Conservation (phyloP, 2,797 vertebrate species). For the Somateria mollissima region DNA sequence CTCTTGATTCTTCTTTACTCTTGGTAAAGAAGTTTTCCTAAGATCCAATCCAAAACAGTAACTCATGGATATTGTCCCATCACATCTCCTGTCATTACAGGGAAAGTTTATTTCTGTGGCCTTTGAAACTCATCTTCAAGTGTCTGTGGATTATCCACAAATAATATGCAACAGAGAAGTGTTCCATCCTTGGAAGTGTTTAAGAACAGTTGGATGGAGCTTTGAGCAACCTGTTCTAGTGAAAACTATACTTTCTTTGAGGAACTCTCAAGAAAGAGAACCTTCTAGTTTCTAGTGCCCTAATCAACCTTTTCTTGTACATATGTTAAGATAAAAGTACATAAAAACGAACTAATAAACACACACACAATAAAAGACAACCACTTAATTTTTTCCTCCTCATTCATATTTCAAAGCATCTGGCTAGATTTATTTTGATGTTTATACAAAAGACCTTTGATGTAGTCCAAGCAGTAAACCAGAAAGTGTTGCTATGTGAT, state of each 20-base stretch:
- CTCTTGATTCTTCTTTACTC: background rate
- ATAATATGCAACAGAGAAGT: background rate
- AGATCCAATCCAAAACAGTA: background rate
- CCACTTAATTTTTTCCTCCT: background rate
- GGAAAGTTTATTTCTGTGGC: background rate
- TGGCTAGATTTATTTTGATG: background rate
- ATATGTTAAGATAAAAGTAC: background rate
- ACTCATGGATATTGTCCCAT: accelerated
- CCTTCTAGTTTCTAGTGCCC: no score
- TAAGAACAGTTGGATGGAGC: no score
- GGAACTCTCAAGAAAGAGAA: no score
- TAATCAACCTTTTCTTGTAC: background rate
- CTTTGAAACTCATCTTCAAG: background rate
- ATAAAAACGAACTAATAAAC: background rate
- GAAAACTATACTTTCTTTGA: no score
- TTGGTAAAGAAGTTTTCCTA: background rate
- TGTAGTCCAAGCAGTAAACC: background rate
- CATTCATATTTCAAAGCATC: background rate
- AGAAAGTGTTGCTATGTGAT: background rate
- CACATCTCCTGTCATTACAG: background rate
- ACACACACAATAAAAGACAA: background rate
- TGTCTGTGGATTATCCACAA: background rate
- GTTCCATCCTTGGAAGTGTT: no score
- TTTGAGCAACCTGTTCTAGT: no score
- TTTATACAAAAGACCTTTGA: background rate